phyloP scores from a whole-genome alignment of 2,113 vertebrate genomes.

The Xenopus laevis region DNA sequence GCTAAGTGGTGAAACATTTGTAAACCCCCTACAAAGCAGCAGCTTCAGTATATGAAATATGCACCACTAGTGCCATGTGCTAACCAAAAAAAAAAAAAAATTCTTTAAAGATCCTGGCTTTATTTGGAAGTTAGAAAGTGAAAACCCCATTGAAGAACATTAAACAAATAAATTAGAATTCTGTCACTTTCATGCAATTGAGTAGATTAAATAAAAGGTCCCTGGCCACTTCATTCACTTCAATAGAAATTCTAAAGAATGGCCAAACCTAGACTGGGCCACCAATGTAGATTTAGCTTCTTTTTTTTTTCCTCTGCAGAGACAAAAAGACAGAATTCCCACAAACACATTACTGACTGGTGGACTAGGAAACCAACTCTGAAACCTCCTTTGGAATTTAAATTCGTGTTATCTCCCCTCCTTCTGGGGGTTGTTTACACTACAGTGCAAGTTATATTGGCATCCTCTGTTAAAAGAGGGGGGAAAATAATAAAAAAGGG shows the following conservation, averaged over 20 bases:
- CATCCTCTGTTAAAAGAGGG: slow-evolving; percentile 54
- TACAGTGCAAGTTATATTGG: slow-evolving; percentile 72
- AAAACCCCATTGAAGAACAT: slow-evolving; percentile 83
- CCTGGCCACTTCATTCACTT: slow-evolving; percentile 97
- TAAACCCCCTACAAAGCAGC: slow-evolving; percentile 59
- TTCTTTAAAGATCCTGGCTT: slow-evolving; percentile 63
- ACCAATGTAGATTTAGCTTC: slow-evolving; percentile 99
- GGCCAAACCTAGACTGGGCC: slow-evolving; percentile 93
- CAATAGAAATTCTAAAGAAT: slow-evolving; percentile 98
- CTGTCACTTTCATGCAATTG: slow-evolving; percentile 98
- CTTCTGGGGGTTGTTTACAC: slow-evolving; percentile 78
- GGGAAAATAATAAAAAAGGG: neutral
- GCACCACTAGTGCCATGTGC: slow-evolving; percentile 54
- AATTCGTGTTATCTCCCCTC: slow-evolving; percentile 90
- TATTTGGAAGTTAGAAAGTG: slow-evolving; percentile 74
- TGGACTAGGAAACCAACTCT: slow-evolving; percentile 96
- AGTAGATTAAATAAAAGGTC: slow-evolving; percentile 98
- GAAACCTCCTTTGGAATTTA: slow-evolving; percentile 97
- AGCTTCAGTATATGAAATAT: slow-evolving; percentile 75
- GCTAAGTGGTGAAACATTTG: no score
- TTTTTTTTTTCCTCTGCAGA: slow-evolving; percentile 80
- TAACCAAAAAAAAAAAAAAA: slow-evolving; percentile 58
- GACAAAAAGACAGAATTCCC: slow-evolving; percentile 99
- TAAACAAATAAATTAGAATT: slow-evolving; percentile 99
- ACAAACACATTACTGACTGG: slow-evolving; percentile 99